Evolutionary conservation across 1,140 invertebrate species (phyloP).

Genomic region (Heterodera carotae): DNA sequence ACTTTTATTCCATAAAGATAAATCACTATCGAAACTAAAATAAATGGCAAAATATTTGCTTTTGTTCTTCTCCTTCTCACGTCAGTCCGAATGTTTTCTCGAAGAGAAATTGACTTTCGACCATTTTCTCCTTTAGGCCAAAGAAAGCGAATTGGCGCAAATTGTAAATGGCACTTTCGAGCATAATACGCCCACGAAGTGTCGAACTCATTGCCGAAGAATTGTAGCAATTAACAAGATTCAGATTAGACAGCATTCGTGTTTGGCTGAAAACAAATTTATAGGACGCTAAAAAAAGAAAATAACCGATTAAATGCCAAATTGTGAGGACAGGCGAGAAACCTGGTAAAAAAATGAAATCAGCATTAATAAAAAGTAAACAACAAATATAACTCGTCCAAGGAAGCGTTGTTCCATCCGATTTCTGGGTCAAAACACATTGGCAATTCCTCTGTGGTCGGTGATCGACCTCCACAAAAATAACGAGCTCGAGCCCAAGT

Average conservation of each 20-base stretch:
- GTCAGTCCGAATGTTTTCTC: slow-evolving; percentile 92
- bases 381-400: slow-evolving; percentile 71
- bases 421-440: slow-evolving; percentile 67
- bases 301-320: slow-evolving; percentile 83
- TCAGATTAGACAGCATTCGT: slow-evolving; percentile 91
- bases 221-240: slow-evolving; percentile 86
- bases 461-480: slow-evolving; percentile 79
- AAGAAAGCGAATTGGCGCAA: slow-evolving; percentile 92
- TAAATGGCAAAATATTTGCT: slow-evolving; percentile 59
- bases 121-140: slow-evolving; percentile 91
- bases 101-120: slow-evolving; percentile 90
- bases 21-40: slow-evolving; percentile 64
- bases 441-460: slow-evolving; percentile 73
- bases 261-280: slow-evolving; percentile 75
- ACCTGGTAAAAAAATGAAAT: slow-evolving; percentile 70
- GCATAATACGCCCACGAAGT: slow-evolving; percentile 55
- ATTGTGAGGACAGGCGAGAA: slow-evolving; percentile 83
- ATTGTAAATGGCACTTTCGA: slow-evolving; percentile 92
- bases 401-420: slow-evolving; percentile 67
- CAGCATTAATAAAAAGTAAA: neutral
- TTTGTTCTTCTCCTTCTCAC: slow-evolving; percentile 77
- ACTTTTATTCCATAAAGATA: slow-evolving; percentile 56
- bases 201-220: slow-evolving; percentile 27
- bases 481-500: slow-evolving; percentile 87
- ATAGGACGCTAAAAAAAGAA: neutral